Base-by-base conservation (phyloP, 2,797 vertebrate species). In the Catharus ustulatus region DNA sequence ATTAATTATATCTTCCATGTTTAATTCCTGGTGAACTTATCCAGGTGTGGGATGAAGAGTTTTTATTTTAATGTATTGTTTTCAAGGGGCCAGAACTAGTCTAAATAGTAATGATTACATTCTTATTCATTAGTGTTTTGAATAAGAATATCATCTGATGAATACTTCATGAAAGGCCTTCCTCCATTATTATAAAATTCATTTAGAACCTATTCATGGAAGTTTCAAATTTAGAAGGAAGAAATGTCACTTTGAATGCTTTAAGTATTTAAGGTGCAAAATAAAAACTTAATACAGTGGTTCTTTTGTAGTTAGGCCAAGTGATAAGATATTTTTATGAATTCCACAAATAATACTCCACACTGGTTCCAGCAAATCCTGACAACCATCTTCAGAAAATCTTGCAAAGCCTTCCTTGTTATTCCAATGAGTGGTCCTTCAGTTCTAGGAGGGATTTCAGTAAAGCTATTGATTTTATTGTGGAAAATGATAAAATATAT, bases 51-150 rank as follows among this genome's bases (percentile, higher is more conserved):
- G 59, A 97, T 86, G 59, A 95, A 94, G 88, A 83, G 78, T 92
- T 93, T 95, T 94, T 96, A 94, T 92, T 93, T 96, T 74, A 72
- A 86, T 79, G 58, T 81, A 91, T 94, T 96, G 61, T 81, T 97
- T 96, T 90, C 55, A 88, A 96, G 80, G 23, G 63, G 14, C 21
- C 71, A 94, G 81, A 82, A 24, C 48, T 74, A 84, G 79, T 95
- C 85, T 96, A 95, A 95, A 95, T 63, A 71, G 55, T 64, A 82
- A 77, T 63, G 63, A 92, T 96, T 95, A 78, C 64, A 89, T 84
- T 95, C 89, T 91, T 94, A 78, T 59, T 72, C 80, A 89, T 89
- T 91, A 91, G 61, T 93, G 83, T 69, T 96, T 96, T 93, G 81
- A 93, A 87, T 76, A 95, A 97, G 93, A 95, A 87, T 76, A 94